Evolutionary conservation across 2,888 invertebrate species (phyloP).

Genomic region (Scotopteryx bipunctaria): DNA sequence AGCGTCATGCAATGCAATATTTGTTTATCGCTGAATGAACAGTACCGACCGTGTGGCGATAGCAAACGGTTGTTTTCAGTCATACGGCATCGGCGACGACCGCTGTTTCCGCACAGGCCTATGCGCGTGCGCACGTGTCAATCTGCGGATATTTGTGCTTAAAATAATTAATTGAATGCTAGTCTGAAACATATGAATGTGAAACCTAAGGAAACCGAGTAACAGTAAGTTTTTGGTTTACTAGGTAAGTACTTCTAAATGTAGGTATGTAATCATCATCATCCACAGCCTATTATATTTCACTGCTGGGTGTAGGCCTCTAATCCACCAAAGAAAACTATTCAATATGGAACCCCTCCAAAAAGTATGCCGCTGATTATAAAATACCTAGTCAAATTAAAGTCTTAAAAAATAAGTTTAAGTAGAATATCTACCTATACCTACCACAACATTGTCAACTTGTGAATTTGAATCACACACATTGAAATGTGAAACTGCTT

Average conservation of each 20-base stretch:
- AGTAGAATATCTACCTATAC: too few species aligned
- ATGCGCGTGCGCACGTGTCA: slow-evolving; percentile 28
- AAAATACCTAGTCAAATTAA: too few species aligned
- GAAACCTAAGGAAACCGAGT: slow-evolving; percentile 8
- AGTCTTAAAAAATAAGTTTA: neutral
- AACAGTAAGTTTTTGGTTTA: slow-evolving; percentile 16
- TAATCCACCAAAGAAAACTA: too few species aligned
- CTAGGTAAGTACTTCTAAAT: neutral
- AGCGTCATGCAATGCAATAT: slow-evolving; percentile 23
- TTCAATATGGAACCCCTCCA: too few species aligned
- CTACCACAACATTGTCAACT: too few species aligned
- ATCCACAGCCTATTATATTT: too few species aligned
- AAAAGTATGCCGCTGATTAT: too few species aligned
- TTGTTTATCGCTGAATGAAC: slow-evolving; percentile 18
- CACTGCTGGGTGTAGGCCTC: too few species aligned
- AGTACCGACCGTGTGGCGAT: slow-evolving; percentile 3
- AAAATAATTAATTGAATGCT: slow-evolving; percentile 7
- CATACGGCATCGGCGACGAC: neutral
- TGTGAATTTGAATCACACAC: neutral
- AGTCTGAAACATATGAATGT: slow-evolving; percentile 9
- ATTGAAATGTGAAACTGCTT: neutral
- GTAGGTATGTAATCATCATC: too few species aligned
- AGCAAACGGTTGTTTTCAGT: slow-evolving; percentile 10
- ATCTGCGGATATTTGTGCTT: slow-evolving; percentile 14
- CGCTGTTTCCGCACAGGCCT: slow-evolving; percentile 6